These are phyloP conservation scores for Ctenicera cuprea DNA, from an alignment of 2,888 invertebrate genomes.

Conservation along the genomic window DNA sequence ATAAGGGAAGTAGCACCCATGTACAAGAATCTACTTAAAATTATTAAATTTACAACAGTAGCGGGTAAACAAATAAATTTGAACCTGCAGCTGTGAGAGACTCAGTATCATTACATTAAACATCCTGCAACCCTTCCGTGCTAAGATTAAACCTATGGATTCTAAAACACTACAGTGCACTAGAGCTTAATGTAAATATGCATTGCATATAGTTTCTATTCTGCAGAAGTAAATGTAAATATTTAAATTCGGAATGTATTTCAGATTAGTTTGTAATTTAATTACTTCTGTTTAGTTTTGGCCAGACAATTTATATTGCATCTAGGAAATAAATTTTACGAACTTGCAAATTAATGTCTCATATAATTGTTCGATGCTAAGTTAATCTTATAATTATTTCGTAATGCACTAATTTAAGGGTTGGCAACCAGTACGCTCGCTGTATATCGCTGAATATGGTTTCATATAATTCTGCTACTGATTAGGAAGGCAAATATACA, in stretches of 20 bases:
- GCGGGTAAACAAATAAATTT: conserved; percentile 28
- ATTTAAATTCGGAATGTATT: background rate
- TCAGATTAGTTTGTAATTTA: background rate
- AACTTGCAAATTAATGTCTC: background rate
- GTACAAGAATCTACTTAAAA: conserved; percentile 14
- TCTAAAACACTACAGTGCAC: conserved; percentile 10
- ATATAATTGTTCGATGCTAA: background rate
- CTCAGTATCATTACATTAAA: conserved; percentile 30
- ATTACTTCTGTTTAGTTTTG: no score
- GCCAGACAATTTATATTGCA: no score
- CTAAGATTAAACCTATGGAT: conserved; percentile 24
- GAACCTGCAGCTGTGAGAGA: conserved; percentile 27
- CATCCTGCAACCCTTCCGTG: conserved; percentile 11
- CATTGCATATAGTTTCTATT: background rate
- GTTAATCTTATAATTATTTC: conserved; percentile 23
- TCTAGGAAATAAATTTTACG: background rate
- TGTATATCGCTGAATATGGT: conserved; percentile 10
- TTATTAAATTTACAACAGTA: conserved; percentile 16
- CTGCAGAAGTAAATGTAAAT: background rate
- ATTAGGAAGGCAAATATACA: conserved; percentile 30
- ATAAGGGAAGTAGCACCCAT: conserved; percentile 1
- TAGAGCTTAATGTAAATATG: conserved; percentile 5
- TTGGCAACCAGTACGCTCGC: conserved; percentile 8
- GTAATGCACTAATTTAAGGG: conserved; percentile 12
- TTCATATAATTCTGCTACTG: conserved; percentile 31